These are phyloP conservation scores for Pollenia amentaria DNA, from an alignment of 2,888 invertebrate genomes.

Conservation along the genomic window DNA sequence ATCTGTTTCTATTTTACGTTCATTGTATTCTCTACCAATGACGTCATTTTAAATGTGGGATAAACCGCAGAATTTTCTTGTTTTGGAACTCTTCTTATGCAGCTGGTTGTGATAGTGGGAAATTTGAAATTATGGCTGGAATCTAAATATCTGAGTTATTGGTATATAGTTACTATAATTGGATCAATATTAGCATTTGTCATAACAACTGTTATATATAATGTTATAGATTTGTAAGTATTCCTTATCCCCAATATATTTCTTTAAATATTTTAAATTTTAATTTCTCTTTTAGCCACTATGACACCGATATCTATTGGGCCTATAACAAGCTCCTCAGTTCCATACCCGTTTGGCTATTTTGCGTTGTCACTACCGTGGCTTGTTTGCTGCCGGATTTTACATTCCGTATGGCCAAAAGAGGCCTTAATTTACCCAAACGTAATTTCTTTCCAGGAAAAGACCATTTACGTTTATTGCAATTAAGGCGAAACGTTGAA, in stretches of 20 bases:
- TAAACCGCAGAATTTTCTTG: constrained; percentile 86
- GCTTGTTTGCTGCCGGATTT: constrained; percentile 87
- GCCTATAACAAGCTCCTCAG: constrained; percentile 87
- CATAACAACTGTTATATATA: constrained; percentile 86
- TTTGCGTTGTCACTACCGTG: constrained; percentile 85
- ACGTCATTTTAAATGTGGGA: constrained; percentile 85
- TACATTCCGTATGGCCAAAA: constrained; percentile 79
- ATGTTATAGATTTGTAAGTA: constrained; percentile 87
- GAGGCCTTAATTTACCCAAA: constrained; percentile 79
- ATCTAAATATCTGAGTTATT: constrained; percentile 87
- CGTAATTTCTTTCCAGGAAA: constrained; percentile 81
- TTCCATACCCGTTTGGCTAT: constrained; percentile 87
- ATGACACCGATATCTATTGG: constrained; percentile 86
- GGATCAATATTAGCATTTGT: constrained; percentile 87
- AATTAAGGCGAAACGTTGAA: constrained; percentile 77
- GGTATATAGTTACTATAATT: too few relatives aligned
- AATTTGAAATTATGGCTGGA: constrained; percentile 88
- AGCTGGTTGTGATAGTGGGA: constrained; percentile 86
- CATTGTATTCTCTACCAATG: constrained; percentile 85
- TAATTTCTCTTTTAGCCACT: constrained; percentile 81
- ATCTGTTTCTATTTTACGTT: too few relatives aligned
- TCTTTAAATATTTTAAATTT: background rate
- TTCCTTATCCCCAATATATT: background rate
- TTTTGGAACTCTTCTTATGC: constrained; percentile 87
- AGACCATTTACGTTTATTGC: constrained; percentile 76